A percentile compares a stretch with the other conserved stretches of the same genome.
These are phyloP conservation scores for Catalaphyllia jardinei DNA, from an alignment of 64 coral and sea anemone genomes.

Conservation along the genomic window DNA sequence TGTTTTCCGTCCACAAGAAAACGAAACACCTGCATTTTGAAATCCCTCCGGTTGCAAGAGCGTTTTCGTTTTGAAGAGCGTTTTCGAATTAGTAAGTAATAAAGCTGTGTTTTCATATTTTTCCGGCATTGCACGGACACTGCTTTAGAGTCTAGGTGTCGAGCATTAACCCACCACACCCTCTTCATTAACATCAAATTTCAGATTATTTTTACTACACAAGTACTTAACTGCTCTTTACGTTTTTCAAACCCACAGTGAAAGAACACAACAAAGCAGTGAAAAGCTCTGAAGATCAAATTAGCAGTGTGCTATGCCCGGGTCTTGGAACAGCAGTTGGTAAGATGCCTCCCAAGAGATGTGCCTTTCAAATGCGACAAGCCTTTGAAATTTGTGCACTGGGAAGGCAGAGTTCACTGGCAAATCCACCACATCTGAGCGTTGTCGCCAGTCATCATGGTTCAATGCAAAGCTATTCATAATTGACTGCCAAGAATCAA, in stretches of 20 bases:
- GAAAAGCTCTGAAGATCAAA: conserved; percentile 25
- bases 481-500: neutral
- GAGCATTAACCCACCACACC: too few species aligned
- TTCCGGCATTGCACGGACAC: too few species aligned
- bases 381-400: conserved; percentile 59
- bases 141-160: too few species aligned
- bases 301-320: conserved; percentile 61
- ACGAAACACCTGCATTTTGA: too few species aligned
- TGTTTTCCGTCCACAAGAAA: too few species aligned
- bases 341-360: conserved; percentile 38
- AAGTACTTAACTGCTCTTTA: too few species aligned
- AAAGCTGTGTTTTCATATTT: too few species aligned
- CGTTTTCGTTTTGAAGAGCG: too few species aligned
- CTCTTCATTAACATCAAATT: too few species aligned
- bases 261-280: conserved; percentile 54
- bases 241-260: conserved; percentile 22
- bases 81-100: too few species aligned
- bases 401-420: conserved; percentile 19
- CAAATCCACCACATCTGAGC: conserved; percentile 29
- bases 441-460: conserved; percentile 21
- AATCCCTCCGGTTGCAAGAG: too few species aligned
- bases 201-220: too few species aligned
- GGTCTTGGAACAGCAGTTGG: conserved; percentile 55
- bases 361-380: conserved; percentile 74
- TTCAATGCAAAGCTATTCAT: conserved; percentile 30